Evolutionary conservation across 2,797 vertebrate species (phyloP).

Genomic region (Hyperoplus immaculatus): DNA sequence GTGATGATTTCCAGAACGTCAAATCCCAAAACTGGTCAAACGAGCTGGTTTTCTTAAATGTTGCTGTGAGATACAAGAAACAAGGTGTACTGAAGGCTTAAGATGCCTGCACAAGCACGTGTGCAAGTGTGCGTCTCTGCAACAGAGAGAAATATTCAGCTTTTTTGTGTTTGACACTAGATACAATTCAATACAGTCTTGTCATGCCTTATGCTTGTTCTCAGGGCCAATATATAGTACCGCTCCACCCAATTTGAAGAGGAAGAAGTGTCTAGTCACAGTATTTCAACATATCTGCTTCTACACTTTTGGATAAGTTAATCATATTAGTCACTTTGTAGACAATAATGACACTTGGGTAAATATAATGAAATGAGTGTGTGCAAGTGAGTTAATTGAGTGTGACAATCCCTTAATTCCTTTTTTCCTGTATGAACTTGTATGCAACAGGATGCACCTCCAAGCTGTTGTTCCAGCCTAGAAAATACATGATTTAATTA

Average conservation of each 20-base stretch:
- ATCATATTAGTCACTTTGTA: background rate
- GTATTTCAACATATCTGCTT: background rate
- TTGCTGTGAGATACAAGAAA: background rate
- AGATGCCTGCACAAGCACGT: background rate
- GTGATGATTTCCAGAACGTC: background rate
- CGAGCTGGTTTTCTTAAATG: background rate
- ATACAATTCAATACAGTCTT: background rate
- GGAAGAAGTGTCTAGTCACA: background rate
- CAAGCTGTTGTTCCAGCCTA: constrained; percentile 31
- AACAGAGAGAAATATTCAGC: background rate
- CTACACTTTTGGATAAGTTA: constrained; percentile 18
- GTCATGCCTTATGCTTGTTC: background rate
- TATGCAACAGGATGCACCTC: constrained; percentile 33
- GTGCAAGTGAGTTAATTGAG: background rate
- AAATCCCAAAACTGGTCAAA: background rate
- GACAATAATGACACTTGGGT: background rate
- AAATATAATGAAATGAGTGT: background rate
- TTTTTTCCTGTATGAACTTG: constrained; percentile 31
- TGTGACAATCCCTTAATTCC: constrained; percentile 1
- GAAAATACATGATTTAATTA: constrained; percentile 47
- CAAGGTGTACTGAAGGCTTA: too few relatives aligned
- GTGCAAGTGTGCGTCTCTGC: background rate
- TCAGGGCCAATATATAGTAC: background rate
- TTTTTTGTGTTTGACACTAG: background rate
- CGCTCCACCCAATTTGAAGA: background rate